Evolutionary conservation across 2,797 vertebrate species (phyloP).

Genomic region (Anguilla marmorata): DNA sequence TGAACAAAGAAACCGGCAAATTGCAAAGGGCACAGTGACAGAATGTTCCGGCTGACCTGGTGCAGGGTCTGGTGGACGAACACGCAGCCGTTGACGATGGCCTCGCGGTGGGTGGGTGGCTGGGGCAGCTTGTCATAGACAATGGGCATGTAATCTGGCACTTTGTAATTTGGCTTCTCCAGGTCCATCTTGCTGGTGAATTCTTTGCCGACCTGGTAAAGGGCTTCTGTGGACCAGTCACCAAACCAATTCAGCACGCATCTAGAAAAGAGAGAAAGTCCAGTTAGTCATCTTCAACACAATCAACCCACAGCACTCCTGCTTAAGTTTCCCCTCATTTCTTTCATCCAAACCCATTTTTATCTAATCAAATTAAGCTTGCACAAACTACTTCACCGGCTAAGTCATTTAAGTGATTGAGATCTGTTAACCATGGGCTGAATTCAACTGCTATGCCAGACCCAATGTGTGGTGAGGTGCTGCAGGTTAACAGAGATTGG

Average conservation of each 20-base stretch:
- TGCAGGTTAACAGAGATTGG: not conserved
- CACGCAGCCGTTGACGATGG: constrained; percentile 96
- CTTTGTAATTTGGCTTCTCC: constrained; percentile 96
- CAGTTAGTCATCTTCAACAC: not conserved
- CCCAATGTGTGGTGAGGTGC: not conserved
- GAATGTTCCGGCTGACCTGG: constrained; percentile 74
- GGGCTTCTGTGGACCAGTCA: constrained; percentile 97
- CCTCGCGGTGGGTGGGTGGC: constrained; percentile 89
- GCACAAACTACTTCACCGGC: not conserved
- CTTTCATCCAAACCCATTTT: not conserved
- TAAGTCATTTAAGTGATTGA: too few species aligned
- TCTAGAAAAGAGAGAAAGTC: constrained; percentile 57
- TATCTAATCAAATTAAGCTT: not conserved
- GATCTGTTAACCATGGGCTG: too few species aligned
- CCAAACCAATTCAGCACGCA: constrained; percentile 99
- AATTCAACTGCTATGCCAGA: not conserved
- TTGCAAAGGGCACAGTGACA: not conserved
- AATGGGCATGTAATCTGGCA: constrained; percentile 96
- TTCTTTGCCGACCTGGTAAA: constrained; percentile 98
- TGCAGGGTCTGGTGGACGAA: constrained; percentile 98
- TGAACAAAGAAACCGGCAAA: not conserved
- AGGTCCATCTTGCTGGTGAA: constrained; percentile 99
- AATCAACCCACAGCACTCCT: not conserved
- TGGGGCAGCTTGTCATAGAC: constrained; percentile 96
- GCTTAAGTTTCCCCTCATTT: not conserved